Base-by-base conservation (phyloP, 2,888 invertebrate genomes). In the Pogonocherus hispidulus region DNA sequence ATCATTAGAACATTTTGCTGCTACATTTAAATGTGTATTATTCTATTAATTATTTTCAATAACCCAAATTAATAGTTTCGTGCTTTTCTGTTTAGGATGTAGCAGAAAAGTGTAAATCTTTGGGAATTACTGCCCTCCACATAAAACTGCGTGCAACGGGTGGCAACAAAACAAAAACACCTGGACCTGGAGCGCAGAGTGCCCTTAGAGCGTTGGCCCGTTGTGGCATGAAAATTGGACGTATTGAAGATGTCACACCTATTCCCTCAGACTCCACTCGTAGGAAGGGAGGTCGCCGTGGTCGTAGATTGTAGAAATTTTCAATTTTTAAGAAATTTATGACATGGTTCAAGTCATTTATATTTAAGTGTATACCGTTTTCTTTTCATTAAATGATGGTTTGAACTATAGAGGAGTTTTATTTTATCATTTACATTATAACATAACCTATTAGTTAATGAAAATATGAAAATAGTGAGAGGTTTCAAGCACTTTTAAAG, bases 251-350 rank as follows among this genome's bases (percentile, higher is more conserved):
- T 90, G 99, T 99, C 8, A 99, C 99, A 8, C 99, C 99, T 19
- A 99, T 99, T 87, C 99, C 99, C 82, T 98, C 98, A 65, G 99
- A 99, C 88, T 95, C 97, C 73, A 99, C 99, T 63, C 94, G 99
- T 85, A 97, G 99, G 91, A 99, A 99, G 95, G 99, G 99, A 85
- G 99, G 99, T 88, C 93, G 99, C 84, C 94, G 99, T 89, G 99
- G 99, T 89, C 94, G 99, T 88, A 94, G 99, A 90, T 92, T 99
- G 92, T 99, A 98, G 91, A n/a, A n/a, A n/a, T n/a, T n/a, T n/a
- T n/a, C n/a, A n/a, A 88, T 85, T 86, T 83, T 84, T 86, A 55
- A 54, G 59, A n/a, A 22, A 37, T 37, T 18, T 67, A 57, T 54
- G 49, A 41, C 32, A 35, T 67, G 59, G 70, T 71, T 73, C 69